Evolutionary conservation across 1,140 invertebrate genomes (phyloP).

Genomic region (Berghia stephanieae): DNA sequence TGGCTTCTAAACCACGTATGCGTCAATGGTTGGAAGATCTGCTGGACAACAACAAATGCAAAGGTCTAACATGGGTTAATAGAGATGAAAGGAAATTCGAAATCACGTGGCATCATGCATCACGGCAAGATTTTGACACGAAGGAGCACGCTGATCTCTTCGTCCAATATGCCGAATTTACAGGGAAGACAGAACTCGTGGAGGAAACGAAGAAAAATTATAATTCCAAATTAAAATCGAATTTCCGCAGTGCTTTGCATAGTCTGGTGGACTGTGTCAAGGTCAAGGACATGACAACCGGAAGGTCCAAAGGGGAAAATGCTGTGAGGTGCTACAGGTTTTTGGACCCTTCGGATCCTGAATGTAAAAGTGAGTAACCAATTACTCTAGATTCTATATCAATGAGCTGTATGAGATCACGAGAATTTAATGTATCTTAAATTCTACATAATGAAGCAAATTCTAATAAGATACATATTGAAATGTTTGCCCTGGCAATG

Average conservation of each 20-base stretch:
- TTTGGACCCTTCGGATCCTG: neutral
- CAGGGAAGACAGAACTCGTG: neutral
- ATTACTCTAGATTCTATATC: neutral
- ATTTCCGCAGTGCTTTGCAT: slow-evolving; percentile 17
- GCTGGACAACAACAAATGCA: neutral
- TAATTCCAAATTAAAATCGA: slow-evolving; percentile 12
- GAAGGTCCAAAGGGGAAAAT: neutral
- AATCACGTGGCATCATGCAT: slow-evolving; percentile 5
- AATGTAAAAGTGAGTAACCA: neutral
- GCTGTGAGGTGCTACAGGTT: slow-evolving; percentile 12
- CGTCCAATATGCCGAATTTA: neutral
- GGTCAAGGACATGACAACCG: neutral
- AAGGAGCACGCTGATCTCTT: neutral
- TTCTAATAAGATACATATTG: neutral
- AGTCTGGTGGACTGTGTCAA: slow-evolving; percentile 22
- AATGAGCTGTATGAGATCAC: neutral
- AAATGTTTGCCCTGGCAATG: neutral
- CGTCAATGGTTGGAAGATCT: neutral
- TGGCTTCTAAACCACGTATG: neutral
- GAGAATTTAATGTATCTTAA: no score
- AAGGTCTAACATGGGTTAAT: neutral
- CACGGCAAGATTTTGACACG: neutral
- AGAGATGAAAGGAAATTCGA: neutral
- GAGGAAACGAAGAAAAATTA: neutral
- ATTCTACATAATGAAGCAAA: neutral